Evolutionary conservation across 2,888 invertebrate genomes (phyloP).

Genomic region (Perizoma flavofasciatum): DNA sequence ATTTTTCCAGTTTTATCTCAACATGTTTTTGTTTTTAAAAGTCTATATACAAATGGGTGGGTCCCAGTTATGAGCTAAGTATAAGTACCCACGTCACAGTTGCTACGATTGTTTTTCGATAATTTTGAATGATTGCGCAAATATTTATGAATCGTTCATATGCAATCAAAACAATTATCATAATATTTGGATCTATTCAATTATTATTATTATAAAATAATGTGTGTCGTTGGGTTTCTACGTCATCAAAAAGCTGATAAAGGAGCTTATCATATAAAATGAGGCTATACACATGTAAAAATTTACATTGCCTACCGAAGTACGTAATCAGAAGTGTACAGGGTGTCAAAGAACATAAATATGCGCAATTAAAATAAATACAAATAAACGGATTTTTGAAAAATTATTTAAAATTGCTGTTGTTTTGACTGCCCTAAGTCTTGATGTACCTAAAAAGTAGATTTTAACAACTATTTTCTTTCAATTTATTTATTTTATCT

Average conservation of each 20-base stretch:
- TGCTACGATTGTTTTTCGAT: slow-evolving; percentile 16
- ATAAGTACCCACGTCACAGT: slow-evolving; percentile 11
- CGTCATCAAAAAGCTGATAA: slow-evolving; percentile 29
- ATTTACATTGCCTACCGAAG: too few relatives aligned
- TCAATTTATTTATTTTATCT: too few relatives aligned
- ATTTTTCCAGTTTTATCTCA: not conserved
- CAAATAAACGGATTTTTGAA: too few relatives aligned
- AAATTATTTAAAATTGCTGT: too few relatives aligned
- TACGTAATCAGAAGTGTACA: too few relatives aligned
- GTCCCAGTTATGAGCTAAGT: slow-evolving; percentile 1
- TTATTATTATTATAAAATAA: slow-evolving; percentile 16
- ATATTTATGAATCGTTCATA: slow-evolving; percentile 26
- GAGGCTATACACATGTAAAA: not conserved
- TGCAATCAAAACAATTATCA: slow-evolving; percentile 35
- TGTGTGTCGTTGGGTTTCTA: slow-evolving; percentile 14
- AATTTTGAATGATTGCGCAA: slow-evolving; percentile 9
- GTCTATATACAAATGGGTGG: not conserved
- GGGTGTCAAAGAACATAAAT: not conserved
- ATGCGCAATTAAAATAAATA: too few relatives aligned
- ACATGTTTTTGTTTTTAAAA: slow-evolving; percentile 5
- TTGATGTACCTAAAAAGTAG: too few relatives aligned
- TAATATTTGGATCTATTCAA: slow-evolving; percentile 24
- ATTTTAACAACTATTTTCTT: too few relatives aligned
- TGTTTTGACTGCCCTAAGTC: too few relatives aligned
- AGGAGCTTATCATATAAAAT: slow-evolving; percentile 11